These are phyloP conservation scores for Aleiodes alternator DNA, from an alignment of 2,888 invertebrate genomes.

Conservation along the genomic window DNA sequence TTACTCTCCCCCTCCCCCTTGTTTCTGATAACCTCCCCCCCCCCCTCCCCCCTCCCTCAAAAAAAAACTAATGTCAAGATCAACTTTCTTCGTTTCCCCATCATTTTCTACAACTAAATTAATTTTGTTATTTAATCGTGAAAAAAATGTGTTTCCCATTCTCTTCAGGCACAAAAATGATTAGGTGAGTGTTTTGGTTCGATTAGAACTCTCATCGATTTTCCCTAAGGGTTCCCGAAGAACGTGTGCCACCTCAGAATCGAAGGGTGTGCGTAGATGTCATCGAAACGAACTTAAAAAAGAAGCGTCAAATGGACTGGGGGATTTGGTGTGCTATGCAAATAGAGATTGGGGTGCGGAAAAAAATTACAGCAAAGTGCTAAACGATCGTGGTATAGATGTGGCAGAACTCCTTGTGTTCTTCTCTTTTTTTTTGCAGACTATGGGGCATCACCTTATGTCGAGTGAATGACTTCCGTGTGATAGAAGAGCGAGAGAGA, in stretches of 20 bases:
- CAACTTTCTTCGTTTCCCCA: too few relatives aligned
- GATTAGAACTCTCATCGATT: conserved; percentile 18
- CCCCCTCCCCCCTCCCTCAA: too few relatives aligned
- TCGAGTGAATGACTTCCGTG: conserved; percentile 22
- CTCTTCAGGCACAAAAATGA: conserved; percentile 5
- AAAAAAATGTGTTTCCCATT: conserved; percentile 24
- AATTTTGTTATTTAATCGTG: too few relatives aligned
- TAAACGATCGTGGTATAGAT: conserved; percentile 71
- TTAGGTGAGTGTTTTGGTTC: conserved; percentile 27
- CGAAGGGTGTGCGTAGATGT: conserved; percentile 29
- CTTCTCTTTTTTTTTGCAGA: neutral
- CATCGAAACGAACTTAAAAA: conserved; percentile 28
- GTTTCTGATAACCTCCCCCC: too few relatives aligned
- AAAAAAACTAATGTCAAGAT: too few relatives aligned
- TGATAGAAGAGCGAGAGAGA: conserved; percentile 39
- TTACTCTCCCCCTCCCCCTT: too few relatives aligned
- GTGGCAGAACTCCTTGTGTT: conserved; percentile 38
- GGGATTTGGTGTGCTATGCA: conserved; percentile 69
- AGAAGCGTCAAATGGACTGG: conserved; percentile 27
- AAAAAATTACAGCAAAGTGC: conserved; percentile 75
- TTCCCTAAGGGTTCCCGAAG: neutral
- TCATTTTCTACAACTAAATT: too few relatives aligned
- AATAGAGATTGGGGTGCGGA: conserved; percentile 63
- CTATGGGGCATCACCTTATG: conserved; percentile 31
- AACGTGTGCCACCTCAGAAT: conserved; percentile 15